Base-by-base conservation (phyloP, 2,888 invertebrate genomes). In the Cephus spinipes region DNA sequence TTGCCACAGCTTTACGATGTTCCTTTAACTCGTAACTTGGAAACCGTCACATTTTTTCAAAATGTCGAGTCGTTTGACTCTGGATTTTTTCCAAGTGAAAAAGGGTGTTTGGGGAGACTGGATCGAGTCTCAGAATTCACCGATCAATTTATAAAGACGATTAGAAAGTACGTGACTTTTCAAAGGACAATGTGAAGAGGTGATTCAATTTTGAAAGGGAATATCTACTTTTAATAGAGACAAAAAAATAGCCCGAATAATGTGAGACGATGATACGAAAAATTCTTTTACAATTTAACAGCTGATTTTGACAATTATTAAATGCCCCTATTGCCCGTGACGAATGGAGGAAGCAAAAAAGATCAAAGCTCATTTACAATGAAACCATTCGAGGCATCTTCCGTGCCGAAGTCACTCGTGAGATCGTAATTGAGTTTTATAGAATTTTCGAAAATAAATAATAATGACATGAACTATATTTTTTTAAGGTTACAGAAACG, bases 281-380 rank as follows among this genome's bases (percentile, higher is more conserved):
- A 55, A 55, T 23, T 23, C 2, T 23, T 55, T 55, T 23, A 9
- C 2, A 55, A 79, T 79, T 81, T 77, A 77, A 82, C 81, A 83
- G 85, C 85, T 87, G 89, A 89, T 90, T 90, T 89, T 79, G 83
- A 79, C 83, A 86, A 87, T 88, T 89, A 90, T 90, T 89, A 89
- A 89, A 85, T 90, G 23, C 23, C 40, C 40, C 23, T 23, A 55
- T 90, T 88, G 87, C 88, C 88, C 87, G 86, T 31, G 68, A 79
- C 78, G 77, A 74, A 55, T 78, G 74, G 78, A 77, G 73, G 76
- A 68, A 74, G 77, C 35, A 23, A 15, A 55, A 23, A 55, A 55
- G 23, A 23, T 55, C 23, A 55, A 55, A 55, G 40, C 23, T 55
- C 23, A 23, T 55, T 55, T 55, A 55, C 23, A 55, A 55, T 55